These are phyloP conservation scores for Dasypolia templi DNA, from an alignment of 2,888 invertebrate species.

Conservation along the genomic window DNA sequence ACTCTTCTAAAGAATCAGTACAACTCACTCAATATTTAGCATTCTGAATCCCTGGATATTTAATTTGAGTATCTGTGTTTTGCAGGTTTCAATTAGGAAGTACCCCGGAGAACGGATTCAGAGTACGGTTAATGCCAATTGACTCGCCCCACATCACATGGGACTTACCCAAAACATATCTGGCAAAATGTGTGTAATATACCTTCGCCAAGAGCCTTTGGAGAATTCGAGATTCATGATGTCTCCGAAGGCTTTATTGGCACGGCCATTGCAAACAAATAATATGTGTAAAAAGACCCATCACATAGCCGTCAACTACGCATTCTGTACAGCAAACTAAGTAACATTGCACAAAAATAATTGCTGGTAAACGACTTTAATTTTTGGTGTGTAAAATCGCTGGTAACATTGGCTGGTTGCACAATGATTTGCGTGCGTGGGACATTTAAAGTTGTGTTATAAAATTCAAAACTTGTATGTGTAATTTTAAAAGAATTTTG, in stretches of 20 bases:
- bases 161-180: neutral
- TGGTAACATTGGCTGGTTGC: no score
- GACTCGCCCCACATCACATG: neutral
- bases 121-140: neutral
- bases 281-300: neutral
- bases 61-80: neutral
- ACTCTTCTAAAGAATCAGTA: no score
- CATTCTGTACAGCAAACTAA: no score
- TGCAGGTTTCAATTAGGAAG: neutral
- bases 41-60: neutral
- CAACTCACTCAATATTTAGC: neutral
- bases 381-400: no score
- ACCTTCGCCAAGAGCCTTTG: neutral
- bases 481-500: no score
- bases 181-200: neutral
- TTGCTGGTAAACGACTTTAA: no score
- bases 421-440: no score
- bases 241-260: neutral
- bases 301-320: no score
- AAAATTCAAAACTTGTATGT: no score
- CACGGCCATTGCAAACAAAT: neutral
- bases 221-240: neutral
- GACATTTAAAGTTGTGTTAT: no score
- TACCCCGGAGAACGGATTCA: neutral
- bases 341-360: no score